phyloP scores from a whole-genome alignment of 2,797 vertebrate species.

The Onychomys arenicola region DNA sequence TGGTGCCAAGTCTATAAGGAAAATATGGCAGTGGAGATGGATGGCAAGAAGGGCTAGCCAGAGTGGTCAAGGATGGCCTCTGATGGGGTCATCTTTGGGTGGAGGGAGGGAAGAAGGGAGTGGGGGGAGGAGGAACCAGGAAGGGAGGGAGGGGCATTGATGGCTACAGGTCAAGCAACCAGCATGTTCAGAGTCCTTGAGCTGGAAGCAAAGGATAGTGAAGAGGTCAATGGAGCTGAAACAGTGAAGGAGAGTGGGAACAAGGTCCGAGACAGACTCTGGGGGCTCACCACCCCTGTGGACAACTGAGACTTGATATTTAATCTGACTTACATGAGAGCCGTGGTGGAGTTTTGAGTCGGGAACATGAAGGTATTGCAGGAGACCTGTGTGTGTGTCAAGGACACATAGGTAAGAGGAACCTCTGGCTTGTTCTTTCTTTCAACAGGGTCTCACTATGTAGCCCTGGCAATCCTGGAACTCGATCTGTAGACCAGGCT shows the following conservation, averaged over 20 bases:
- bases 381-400: background rate
- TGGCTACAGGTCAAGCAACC: background rate
- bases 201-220: background rate
- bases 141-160: background rate
- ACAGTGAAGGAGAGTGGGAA: background rate
- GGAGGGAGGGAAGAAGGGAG: background rate
- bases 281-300: fast-evolving
- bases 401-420: background rate
- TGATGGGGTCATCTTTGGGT: background rate
- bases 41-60: background rate
- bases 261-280: background rate
- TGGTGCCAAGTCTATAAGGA: background rate
- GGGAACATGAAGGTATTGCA: fast-evolving
- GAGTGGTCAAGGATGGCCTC: background rate
- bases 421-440: background rate
- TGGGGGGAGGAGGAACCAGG: too few species aligned
- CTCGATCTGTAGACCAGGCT: background rate
- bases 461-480: background rate
- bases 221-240: background rate
- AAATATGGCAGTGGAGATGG: background rate
- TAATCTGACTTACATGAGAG: background rate
- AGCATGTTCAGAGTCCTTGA: background rate
- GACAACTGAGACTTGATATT: background rate
- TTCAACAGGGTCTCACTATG: background rate
- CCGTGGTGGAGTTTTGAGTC: background rate